Evolutionary conservation across 1,140 invertebrate genomes (phyloP).

Genomic region (Pteromalus puparum): DNA sequence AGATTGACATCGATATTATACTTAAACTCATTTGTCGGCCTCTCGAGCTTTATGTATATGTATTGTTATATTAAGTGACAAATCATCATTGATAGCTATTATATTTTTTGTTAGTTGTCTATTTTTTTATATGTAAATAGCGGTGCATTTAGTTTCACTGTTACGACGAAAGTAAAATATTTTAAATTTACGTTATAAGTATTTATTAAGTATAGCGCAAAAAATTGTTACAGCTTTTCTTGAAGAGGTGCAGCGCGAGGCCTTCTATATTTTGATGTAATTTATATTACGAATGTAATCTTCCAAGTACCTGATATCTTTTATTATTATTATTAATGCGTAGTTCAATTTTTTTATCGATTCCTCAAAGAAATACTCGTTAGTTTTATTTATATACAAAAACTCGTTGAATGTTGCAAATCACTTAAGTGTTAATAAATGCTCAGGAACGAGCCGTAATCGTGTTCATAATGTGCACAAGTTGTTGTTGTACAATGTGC

Average conservation of each 20-base stretch:
- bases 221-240: too few species aligned
- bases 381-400: background rate
- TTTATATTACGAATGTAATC: background rate
- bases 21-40: background rate
- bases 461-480: background rate
- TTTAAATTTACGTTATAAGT: background rate
- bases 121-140: conserved; percentile 35
- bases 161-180: background rate
- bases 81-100: background rate
- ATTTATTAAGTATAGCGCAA: too few species aligned
- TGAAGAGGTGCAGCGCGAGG: too few species aligned
- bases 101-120: conserved; percentile 33
- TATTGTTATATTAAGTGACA: background rate
- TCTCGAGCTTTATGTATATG: background rate
- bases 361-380: background rate
- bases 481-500: background rate
- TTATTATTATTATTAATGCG: background rate
- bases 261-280: background rate
- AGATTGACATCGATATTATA: background rate
- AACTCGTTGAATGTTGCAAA: background rate
- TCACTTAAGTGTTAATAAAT: too few species aligned
- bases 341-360: background rate
- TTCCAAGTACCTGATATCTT: conserved; percentile 10
- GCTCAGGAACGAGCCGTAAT: background rate
- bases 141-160: background rate